These are phyloP conservation scores for Seriola rivoliana DNA, from an alignment of 2,113 vertebrate species.

Conservation along the genomic window DNA sequence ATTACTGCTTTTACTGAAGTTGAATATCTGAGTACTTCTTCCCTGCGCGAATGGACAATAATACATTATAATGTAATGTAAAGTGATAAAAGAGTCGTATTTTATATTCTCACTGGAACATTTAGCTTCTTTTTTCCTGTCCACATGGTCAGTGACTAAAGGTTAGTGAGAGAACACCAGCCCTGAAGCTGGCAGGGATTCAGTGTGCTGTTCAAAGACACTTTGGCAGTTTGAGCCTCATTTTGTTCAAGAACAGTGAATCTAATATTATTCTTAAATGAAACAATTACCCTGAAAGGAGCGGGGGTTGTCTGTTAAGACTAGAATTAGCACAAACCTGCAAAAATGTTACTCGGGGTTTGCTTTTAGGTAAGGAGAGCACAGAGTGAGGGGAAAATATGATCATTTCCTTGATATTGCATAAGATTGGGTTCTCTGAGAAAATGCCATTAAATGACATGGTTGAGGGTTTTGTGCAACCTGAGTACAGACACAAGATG, in stretches of 20 bases:
- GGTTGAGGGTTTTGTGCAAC: neutral
- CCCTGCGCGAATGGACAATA: neutral
- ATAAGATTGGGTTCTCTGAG: neutral
- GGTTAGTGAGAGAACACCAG: neutral
- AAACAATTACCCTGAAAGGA: neutral
- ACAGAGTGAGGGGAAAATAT: neutral
- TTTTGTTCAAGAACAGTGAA: neutral
- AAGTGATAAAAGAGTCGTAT: too few relatives aligned
- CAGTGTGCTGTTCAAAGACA: neutral
- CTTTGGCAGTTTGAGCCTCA: neutral
- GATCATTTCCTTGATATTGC: neutral
- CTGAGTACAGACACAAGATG: neutral
- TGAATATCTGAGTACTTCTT: neutral
- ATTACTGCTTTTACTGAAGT: neutral
- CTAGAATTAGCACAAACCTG: neutral
- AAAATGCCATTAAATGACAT: neutral
- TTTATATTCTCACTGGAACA: neutral
- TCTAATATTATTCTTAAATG: neutral
- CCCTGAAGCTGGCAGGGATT: neutral
- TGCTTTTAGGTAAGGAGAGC: neutral
- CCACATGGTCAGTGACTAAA: neutral
- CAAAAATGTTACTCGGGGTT: neutral
- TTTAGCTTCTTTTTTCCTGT: neutral
- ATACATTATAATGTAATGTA: neutral
- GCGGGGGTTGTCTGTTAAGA: neutral